Conservation (phyloP, 2,113 vertebrate genomes). For the Heterocephalus glaber region DNA sequence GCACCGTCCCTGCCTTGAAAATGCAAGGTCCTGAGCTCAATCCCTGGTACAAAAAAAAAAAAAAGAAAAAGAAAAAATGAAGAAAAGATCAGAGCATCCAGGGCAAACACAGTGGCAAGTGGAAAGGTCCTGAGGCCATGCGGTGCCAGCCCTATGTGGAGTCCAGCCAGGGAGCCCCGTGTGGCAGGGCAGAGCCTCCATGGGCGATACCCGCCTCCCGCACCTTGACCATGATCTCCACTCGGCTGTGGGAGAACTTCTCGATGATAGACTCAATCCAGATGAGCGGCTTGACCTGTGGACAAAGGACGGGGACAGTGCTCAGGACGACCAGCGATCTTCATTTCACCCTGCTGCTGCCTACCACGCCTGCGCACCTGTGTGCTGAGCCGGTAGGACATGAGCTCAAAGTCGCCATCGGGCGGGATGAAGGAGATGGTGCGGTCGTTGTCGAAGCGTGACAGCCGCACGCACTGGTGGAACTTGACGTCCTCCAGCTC, state of each 20-base stretch:
- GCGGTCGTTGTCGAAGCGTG: slow-evolving; percentile 94
- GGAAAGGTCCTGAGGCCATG: not conserved
- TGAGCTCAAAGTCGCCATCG: slow-evolving; percentile 95
- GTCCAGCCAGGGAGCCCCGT: not conserved
- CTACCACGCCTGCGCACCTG: slow-evolving; percentile 83
- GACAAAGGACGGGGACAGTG: too few relatives aligned
- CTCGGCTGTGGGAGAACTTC: slow-evolving; percentile 95
- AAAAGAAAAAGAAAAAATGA: too few relatives aligned
- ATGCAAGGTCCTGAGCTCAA: too few relatives aligned
- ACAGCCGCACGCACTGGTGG: slow-evolving; percentile 95
- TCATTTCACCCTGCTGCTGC: accelerated
- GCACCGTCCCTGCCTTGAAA: too few relatives aligned
- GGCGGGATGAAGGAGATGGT: slow-evolving; percentile 97
- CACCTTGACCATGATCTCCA: slow-evolving; percentile 98
- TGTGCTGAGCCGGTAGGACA: slow-evolving; percentile 96
- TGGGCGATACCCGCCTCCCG: not conserved
- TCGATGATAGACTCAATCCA: slow-evolving; percentile 97
- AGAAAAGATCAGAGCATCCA: not conserved
- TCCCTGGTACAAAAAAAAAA: too few relatives aligned
- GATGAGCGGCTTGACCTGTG: slow-evolving; percentile 95
- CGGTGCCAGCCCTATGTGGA: not conserved
- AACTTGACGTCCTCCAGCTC: slow-evolving; percentile 96
- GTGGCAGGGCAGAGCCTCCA: too few relatives aligned
- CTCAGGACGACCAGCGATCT: not conserved
- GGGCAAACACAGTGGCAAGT: not conserved